Evolutionary conservation across 2,888 invertebrate species (phyloP), one percentile per base, ranked within the genome.

Genomic region (Tiphia femorata): DNA sequence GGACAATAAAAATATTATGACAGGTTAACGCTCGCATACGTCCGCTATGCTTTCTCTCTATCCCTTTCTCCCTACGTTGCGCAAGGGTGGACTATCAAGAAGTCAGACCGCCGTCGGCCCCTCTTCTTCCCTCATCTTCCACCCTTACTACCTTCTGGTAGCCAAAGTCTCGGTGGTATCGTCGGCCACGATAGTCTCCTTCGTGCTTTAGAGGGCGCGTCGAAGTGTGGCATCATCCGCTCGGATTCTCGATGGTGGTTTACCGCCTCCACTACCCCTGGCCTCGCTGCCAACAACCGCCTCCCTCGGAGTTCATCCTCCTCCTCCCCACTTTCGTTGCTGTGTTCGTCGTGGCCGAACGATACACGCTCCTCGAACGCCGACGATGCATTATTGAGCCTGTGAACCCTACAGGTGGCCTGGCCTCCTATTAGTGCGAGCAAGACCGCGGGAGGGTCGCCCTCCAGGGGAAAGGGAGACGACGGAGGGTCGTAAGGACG

Each of bases 361-460:
- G 68, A 64, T 72, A 73, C 70, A 69, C 65, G n/a, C n/a, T n/a
- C n/a, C n/a, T n/a, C n/a, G n/a, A n/a, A 67, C 65, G 72, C 73
- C 70, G 65, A 54, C 67, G 62, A 67, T 81, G 80, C 79, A 81
- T 81, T 81, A 81, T 81, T 81, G 77, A 81, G 80, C 76, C 78
- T 81, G 81, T 73, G 81, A 81, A 81, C 72, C 73, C 65, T 68
- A 73, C 81, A 81, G 81, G 81, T 81, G 81, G 74, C 70, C 68
- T 62, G 68, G 65, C 67, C 69, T 73, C 67, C 76, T 67, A 74
- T 76, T 76, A 71, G 72, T 60, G 59, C 54, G 49, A 64, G 62
- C 66, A 66, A 64, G 70, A 70, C 62, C 62, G 62, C 38, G 63
- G 27, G 41, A 20, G 48, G 38, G 55, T 47, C 55, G 58, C 48